Evolutionary conservation across 2,888 invertebrate species (phyloP).

Genomic region (Belgica antarctica): DNA sequence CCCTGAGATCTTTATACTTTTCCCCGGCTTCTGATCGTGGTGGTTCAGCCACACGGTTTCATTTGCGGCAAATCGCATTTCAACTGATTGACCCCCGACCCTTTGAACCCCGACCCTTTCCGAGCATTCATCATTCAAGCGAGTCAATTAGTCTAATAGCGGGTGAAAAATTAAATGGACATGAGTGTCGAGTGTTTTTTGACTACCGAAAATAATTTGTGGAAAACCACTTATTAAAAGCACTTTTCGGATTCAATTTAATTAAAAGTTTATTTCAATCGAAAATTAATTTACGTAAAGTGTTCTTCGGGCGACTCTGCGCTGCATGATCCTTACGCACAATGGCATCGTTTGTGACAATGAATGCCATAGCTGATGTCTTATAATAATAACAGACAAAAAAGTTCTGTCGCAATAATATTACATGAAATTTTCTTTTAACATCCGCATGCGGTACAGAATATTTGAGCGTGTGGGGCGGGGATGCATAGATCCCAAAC

Average conservation of each 20-base stretch:
- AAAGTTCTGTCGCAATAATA: neutral
- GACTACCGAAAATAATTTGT: neutral
- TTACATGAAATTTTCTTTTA: neutral
- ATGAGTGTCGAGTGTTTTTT: neutral
- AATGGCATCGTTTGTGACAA: neutral
- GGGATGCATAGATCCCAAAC: neutral
- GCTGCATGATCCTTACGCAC: neutral
- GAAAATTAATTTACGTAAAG: neutral
- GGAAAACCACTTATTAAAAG: neutral
- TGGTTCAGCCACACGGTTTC: too few species aligned
- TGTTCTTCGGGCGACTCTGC: too few species aligned
- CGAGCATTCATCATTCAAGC: neutral
- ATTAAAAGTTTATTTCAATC: neutral
- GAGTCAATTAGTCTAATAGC: constrained; percentile 9
- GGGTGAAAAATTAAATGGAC: constrained; percentile 5
- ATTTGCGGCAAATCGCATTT: neutral
- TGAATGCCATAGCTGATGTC: neutral
- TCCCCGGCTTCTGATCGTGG: neutral
- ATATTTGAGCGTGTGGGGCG: neutral
- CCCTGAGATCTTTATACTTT: neutral
- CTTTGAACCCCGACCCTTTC: neutral
- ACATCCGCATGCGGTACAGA: neutral
- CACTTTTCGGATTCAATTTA: neutral
- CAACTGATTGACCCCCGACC: neutral
- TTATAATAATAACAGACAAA: neutral